Base-by-base conservation (phyloP, 1,140 invertebrate genomes). In the Zaprionus ghesquierei region DNA sequence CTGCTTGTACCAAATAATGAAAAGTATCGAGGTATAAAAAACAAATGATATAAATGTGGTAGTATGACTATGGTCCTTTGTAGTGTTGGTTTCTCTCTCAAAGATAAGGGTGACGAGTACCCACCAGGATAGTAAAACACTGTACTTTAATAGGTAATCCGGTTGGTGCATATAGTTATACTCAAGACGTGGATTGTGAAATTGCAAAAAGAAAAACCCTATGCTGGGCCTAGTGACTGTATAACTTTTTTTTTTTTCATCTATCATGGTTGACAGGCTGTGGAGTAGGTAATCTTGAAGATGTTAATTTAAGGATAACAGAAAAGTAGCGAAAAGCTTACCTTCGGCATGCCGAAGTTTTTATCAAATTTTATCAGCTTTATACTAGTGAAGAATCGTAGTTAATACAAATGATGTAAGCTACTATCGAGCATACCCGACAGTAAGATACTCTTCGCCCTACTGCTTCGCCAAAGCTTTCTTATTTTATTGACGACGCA, bases 1-100 rank as follows among this genome's bases (percentile, higher is more conserved):
- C 49, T 90, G 86, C 25, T 92, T 90, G 12, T 79, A 89, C 92
- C 92, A 93, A 1, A 86, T 72, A 8, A 92, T 44, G 3, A 91
- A 68, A 5, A 93, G 33, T 2, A 93, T 31, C 0, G 38, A 6
- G 3, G 82, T 50, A 3, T 20, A 22, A 20, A 5, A 0, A 12
- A 5, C 1, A 18, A 46, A 46, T 46, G 6, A 2, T 10, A 12
- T 22, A 3, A 22, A 12, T 10, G 10, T 3, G 0, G 6, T 1
- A 92, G 0, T 3, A 90, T 18, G 0, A 51, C 5, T 2, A 0
- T n/a, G 53, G 22, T 5, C 51, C 9, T 29, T 15, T 31, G 54
- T 46, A 1, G 0, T 2, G 12, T 6, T 3, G 1, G 0, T 0
- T 0, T 46, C 18, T 3, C 22, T 9, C 2, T 5, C 4, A 6